phyloP scores from a whole-genome alignment of 2,888 invertebrate genomes.

The Macrosoma leucophasiata region DNA sequence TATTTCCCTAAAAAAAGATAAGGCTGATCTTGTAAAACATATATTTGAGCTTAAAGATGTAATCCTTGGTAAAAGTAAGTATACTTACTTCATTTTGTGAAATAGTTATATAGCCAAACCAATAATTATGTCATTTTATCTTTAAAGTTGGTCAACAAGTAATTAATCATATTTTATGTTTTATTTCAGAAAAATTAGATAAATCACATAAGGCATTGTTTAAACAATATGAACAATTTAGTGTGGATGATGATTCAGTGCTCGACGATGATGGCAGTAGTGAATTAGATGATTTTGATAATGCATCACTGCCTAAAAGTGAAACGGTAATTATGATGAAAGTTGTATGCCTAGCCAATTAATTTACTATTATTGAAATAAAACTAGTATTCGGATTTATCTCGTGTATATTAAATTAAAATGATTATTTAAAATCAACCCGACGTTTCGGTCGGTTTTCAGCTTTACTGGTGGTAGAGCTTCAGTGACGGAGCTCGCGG shows the following conservation, averaged over 20 bases:
- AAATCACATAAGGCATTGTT: conserved; percentile 28
- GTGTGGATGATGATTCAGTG: conserved; percentile 21
- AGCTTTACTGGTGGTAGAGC: too few relatives aligned
- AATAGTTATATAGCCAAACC: not conserved
- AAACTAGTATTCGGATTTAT: too few relatives aligned
- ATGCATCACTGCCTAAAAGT: conserved; percentile 1
- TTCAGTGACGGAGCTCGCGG: too few relatives aligned
- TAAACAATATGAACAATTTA: conserved; percentile 33
- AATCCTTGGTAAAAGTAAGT: conserved; percentile 42
- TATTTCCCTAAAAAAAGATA: conserved; percentile 32
- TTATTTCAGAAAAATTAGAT: conserved; percentile 37
- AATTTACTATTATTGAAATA: too few relatives aligned
- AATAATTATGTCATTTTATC: too few relatives aligned
- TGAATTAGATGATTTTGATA: conserved; percentile 26
- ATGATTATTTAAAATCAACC: too few relatives aligned
- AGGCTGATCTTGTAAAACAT: conserved; percentile 31
- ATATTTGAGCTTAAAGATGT: conserved; percentile 31
- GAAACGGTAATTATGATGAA: too few relatives aligned
- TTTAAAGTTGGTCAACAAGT: too few relatives aligned
- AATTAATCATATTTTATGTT: conserved; percentile 2
- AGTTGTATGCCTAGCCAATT: too few relatives aligned
- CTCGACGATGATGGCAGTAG: conserved; percentile 28
- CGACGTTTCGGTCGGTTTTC: too few relatives aligned
- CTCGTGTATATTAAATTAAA: too few relatives aligned
- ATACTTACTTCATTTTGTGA: not conserved